A percentile compares a stretch with the other conserved stretches of the same genome.
Evolutionary conservation across 2,888 invertebrate genomes (phyloP).

Genomic region (Drosophila pseudotakahashii): DNA sequence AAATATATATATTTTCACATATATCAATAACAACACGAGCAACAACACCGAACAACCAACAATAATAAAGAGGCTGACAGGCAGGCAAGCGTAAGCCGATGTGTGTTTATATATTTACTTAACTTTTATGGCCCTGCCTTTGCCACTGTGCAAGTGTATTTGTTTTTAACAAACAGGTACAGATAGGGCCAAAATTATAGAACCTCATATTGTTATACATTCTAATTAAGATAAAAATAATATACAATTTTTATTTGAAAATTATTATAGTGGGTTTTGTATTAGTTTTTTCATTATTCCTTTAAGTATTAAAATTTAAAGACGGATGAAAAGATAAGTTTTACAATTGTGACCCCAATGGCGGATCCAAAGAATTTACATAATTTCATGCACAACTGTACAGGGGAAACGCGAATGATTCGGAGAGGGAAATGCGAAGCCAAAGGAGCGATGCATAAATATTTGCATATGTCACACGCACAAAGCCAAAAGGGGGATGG

Average conservation of each 20-base stretch:
- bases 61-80: conserved; percentile 61
- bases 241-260: no score
- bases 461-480: conserved; percentile 74
- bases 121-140: conserved; percentile 60
- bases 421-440: conserved; percentile 9
- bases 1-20: conserved; percentile 10
- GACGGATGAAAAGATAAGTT: no score
- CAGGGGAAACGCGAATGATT: conserved; percentile 21
- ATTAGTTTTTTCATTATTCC: no score
- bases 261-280: no score
- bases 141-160: conserved; percentile 29
- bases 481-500: conserved; percentile 50
- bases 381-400: conserved; percentile 39
- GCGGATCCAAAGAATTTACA: conserved; percentile 42
- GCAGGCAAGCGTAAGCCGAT: conserved; percentile 67
- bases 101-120: conserved; percentile 77
- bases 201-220: no score
- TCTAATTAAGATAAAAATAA: no score
- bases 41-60: conserved; percentile 49
- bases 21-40: conserved; percentile 63
- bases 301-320: no score
- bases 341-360: conserved; percentile 4
- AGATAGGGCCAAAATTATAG: neutral
- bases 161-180: conserved; percentile 60
- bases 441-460: conserved; percentile 54